These are phyloP conservation scores for Megalopta genalis DNA, from an alignment of 1,140 invertebrate genomes.

Conservation along the genomic window DNA sequence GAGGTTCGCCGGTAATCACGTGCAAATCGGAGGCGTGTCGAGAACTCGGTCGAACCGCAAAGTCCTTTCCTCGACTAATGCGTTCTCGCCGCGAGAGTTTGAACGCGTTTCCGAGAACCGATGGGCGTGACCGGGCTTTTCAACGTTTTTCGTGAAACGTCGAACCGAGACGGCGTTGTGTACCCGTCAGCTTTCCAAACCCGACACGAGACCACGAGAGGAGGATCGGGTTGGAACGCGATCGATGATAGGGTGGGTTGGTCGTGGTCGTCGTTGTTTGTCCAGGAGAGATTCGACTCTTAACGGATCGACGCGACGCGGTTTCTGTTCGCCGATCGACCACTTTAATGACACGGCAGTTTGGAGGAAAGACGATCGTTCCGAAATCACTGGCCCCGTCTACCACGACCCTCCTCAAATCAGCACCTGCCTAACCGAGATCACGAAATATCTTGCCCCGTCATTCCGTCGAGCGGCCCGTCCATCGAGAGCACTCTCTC, in stretches of 20 bases:
- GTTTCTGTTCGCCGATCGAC: conserved; percentile 7
- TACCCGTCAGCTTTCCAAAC: no score
- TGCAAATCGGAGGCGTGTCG: conserved; percentile 63
- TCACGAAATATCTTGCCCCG: conserved; percentile 62
- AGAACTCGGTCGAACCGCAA: conserved; percentile 30
- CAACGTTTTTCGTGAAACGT: conserved; percentile 49
- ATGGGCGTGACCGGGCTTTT: conserved; percentile 37
- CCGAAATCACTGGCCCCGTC: conserved; percentile 43
- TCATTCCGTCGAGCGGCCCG: conserved; percentile 59
- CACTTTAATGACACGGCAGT: conserved; percentile 57
- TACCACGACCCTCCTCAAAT: conserved; percentile 70
- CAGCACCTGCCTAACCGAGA: conserved; percentile 71
- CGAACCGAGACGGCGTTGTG: neutral
- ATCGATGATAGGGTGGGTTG: neutral
- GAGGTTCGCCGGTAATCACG: conserved; percentile 55
- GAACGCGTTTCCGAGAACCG: conserved; percentile 56
- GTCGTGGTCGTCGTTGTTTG: conserved; percentile 1
- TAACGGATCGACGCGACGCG: neutral
- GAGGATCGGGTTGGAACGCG: neutral
- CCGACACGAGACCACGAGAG: no score
- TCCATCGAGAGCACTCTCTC: neutral
- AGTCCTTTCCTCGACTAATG: conserved; percentile 46
- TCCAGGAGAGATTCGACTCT: neutral
- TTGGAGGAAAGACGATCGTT: conserved; percentile 35
- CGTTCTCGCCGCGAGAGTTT: conserved; percentile 41